Evolutionary conservation across 2,888 invertebrate genomes (phyloP).

Genomic region (Abrostola tripartita): DNA sequence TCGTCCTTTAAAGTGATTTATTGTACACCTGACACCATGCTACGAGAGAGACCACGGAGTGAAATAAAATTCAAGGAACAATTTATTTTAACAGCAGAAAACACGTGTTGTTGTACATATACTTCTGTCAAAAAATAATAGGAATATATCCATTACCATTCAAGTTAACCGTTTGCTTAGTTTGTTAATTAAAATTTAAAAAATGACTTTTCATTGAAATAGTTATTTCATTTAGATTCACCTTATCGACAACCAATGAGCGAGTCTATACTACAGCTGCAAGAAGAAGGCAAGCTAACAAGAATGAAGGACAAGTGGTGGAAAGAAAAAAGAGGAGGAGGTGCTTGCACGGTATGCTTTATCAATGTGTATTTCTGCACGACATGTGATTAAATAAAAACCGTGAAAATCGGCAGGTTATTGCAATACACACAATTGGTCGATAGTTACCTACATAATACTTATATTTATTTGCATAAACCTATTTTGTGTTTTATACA

Average conservation of each 20-base stretch:
- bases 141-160: not conserved
- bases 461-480: no score
- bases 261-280: slow-evolving; percentile 94
- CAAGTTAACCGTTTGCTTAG: not conserved
- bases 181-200: slow-evolving; percentile 8
- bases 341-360: slow-evolving; percentile 90
- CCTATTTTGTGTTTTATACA: no score
- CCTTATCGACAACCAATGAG: slow-evolving; percentile 93
- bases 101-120: no score
- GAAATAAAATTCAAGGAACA: slow-evolving; percentile 1
- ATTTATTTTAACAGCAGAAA: not conserved
- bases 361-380: no score
- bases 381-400: no score
- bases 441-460: no score
- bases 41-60: not conserved
- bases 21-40: not conserved
- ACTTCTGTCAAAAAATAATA: no score
- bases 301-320: slow-evolving; percentile 97
- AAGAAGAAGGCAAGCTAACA: slow-evolving; percentile 94
- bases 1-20: not conserved
- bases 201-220: slow-evolving; percentile 1
- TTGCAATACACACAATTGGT: no score
- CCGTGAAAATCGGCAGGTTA: no score
- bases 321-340: slow-evolving; percentile 94
- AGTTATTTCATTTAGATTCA: slow-evolving; percentile 85